Base-by-base conservation (phyloP, 1,140 invertebrate species). In the Fopius arisanus region DNA sequence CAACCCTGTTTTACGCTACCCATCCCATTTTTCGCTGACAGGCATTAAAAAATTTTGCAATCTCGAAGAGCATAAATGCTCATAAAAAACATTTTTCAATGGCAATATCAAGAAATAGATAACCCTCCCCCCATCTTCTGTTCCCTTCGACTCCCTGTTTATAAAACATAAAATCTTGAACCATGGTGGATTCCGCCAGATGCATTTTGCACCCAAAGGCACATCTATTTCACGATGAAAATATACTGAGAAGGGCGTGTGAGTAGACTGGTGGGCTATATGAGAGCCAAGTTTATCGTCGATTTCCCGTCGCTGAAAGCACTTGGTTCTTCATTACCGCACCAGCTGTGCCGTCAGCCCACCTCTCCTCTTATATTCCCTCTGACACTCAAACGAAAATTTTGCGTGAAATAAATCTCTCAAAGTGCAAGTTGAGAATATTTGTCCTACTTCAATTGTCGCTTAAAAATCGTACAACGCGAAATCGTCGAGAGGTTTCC, bases 171-270 rank as follows among this genome's bases (percentile, higher is more conserved):
- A 59, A 59, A 59, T 59, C 23, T 26, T 3, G 23, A 14, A 59
- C 9, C 19, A 59, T 23, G 1, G 54, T 59, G 26, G 26, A 59
- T 59, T 26, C 23, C 10, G 6, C 54, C 21, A 28, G 23, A 59
- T 59, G 23, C 54, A 26, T 26, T 59, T 59, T 59, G 54, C 54
- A 59, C 21, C 21, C 43, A 59, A 59, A 59, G 23, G 23, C 54
- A 59, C 54, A 59, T 59, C 54, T 59, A 59, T 59, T 59, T 59
- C 21, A 59, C 54, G 54, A 59, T 59, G 54, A 59, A 59, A 59
- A 59, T 59, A 59, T 59, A 59, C 54, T 26, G 21, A 59, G 19
- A 59, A 59, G 54, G 19, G 54, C 23, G 54, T 59, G 54, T 26
- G 54, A 59, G 54, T 59, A 59, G 54, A 59, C 21, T 59, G 19